A percentile compares a stretch with the other conserved stretches of the same genome.
These are phyloP conservation scores for Platycnemis pennipes DNA, from an alignment of 2,888 invertebrate genomes.

Conservation along the genomic window DNA sequence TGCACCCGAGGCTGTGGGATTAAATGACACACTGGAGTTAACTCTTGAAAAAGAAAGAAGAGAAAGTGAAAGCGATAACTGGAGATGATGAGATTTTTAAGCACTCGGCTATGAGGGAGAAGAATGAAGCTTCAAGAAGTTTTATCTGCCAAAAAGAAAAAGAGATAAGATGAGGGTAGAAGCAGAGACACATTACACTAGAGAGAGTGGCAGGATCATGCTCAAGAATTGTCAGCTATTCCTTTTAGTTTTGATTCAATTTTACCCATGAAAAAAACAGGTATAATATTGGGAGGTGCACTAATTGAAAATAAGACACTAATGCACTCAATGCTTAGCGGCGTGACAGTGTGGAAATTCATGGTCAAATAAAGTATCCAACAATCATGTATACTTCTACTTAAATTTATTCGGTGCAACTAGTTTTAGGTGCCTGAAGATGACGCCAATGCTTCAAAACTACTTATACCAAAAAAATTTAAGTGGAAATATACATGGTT, in stretches of 20 bases:
- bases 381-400: too few species aligned
- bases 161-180: neutral
- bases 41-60: neutral
- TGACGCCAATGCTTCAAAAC: too few species aligned
- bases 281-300: too few species aligned
- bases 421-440: too few species aligned
- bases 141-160: neutral
- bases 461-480: too few species aligned
- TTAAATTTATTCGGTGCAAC: too few species aligned
- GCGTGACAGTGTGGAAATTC: too few species aligned
- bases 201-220: neutral
- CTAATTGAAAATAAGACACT: too few species aligned
- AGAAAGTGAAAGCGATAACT: neutral
- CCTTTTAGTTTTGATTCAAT: neutral
- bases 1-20: constrained; percentile 9
- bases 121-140: neutral
- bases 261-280: too few species aligned
- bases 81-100: neutral
- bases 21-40: neutral
- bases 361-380: too few species aligned
- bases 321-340: too few species aligned
- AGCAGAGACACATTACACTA: neutral
- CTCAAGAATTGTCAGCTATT: neutral
- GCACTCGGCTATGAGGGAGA: neutral
- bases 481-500: too few species aligned